Evolutionary conservation across 2,888 invertebrate species (phyloP).

Genomic region (Sipunculus nudus): DNA sequence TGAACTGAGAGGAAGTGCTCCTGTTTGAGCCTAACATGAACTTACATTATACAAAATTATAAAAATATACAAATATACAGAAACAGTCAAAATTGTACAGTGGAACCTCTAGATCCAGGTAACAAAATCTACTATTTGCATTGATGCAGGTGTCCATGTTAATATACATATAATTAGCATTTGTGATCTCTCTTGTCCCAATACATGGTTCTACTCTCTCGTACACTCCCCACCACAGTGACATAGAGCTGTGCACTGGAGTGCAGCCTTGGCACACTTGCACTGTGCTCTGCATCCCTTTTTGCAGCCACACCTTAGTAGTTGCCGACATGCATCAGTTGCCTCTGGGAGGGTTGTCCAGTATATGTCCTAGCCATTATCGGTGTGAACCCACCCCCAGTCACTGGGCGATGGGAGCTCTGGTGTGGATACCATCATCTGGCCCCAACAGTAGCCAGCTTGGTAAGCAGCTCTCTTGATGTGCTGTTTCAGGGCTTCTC

Average conservation of each 20-base stretch:
- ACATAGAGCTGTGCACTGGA: slow-evolving; percentile 18
- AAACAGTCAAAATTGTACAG: too few species aligned
- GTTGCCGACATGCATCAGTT: slow-evolving; percentile 23
- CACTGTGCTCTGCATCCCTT: slow-evolving; percentile 16
- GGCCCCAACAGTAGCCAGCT: slow-evolving; percentile 17
- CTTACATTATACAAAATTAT: too few species aligned
- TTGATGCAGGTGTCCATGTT: too few species aligned
- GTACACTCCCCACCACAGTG: slow-evolving; percentile 19
- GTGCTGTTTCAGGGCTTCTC: slow-evolving; percentile 14
- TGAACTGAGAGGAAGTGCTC: too few species aligned
- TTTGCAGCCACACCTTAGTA: slow-evolving; percentile 23
- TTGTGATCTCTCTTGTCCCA: too few species aligned
- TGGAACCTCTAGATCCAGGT: too few species aligned
- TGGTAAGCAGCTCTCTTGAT: slow-evolving; percentile 17
- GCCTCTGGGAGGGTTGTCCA: slow-evolving; percentile 28
- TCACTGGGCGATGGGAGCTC: slow-evolving; percentile 17
- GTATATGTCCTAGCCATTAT: slow-evolving; percentile 10
- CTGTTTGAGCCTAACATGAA: too few species aligned
- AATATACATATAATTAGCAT: too few species aligned
- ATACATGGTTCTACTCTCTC: too few species aligned
- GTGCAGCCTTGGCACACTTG: slow-evolving; percentile 22
- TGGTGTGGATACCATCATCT: not conserved
- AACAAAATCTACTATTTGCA: too few species aligned
- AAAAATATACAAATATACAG: too few species aligned
- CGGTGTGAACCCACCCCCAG: slow-evolving; percentile 16